These are phyloP conservation scores for Tribolium castaneum DNA, from an alignment of 1,140 invertebrate genomes.

Conservation along the genomic window DNA sequence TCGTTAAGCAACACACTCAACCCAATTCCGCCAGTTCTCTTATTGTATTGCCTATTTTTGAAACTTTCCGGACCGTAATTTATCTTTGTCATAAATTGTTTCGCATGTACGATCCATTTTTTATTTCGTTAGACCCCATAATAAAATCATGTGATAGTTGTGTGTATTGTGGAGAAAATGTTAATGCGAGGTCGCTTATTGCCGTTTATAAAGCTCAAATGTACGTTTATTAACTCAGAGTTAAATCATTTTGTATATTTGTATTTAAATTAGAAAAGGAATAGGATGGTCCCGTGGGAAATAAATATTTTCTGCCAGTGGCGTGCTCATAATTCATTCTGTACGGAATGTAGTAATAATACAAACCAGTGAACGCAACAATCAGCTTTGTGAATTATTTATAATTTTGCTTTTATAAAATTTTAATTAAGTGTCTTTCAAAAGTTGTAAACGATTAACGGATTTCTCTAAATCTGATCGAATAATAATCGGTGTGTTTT, in stretches of 20 bases:
- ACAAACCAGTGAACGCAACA: not conserved
- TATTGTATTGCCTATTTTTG: slow-evolving; percentile 34
- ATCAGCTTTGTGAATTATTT: not conserved
- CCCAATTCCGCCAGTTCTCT: slow-evolving; percentile 31
- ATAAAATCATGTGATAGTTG: too few species aligned
- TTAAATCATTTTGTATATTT: slow-evolving; percentile 31
- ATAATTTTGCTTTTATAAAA: slow-evolving; percentile 5
- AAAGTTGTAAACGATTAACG: too few species aligned
- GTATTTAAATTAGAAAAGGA: slow-evolving; percentile 28
- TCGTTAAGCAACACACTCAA: slow-evolving; percentile 36
- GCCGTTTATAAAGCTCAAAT: not conserved
- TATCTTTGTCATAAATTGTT: slow-evolving; percentile 29
- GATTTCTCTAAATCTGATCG: too few species aligned
- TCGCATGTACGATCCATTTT: slow-evolving; percentile 15
- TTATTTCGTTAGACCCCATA: not conserved
- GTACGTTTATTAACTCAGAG: slow-evolving; percentile 12
- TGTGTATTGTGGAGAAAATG: too few species aligned
- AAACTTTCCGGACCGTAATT: slow-evolving; percentile 24
- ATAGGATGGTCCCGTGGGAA: slow-evolving; percentile 4
- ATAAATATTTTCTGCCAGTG: slow-evolving; percentile 32
- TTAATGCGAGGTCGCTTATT: too few species aligned
- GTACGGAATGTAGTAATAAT: not conserved
- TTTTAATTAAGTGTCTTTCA: not conserved
- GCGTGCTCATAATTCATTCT: slow-evolving; percentile 13
- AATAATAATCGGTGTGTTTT: not conserved